Evolutionary conservation across 2,113 vertebrate genomes (phyloP), one percentile per base, ranked within the genome.

Genomic region (Antechinus flavipes): DNA sequence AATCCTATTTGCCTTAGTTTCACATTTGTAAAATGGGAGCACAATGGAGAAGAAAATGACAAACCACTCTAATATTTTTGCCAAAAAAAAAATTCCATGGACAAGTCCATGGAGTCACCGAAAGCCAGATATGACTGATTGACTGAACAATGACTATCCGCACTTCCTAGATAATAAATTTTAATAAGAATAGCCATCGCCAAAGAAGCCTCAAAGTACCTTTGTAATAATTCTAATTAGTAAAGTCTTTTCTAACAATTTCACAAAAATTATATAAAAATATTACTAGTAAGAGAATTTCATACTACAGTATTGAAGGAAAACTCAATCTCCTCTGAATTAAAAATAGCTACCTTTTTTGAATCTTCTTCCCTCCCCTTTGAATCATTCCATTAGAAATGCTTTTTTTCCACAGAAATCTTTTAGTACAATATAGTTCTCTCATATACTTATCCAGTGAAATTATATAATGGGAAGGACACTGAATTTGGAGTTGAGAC

Each of bases 251-350:
- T 93, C 35, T 50, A 90, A 50, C 53, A 47, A 1, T 94, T 96
- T 92, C 68, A 11, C 42, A 58, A 96, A 90, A 49, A 93, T 54
- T 16, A 27, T 54, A 25, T 76, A 42, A 94, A 93, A 94, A 95
- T 49, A 50, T 92, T 84, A 84, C 27, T 89, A 76, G 47, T 47
- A 30, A 89, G 42, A 61, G 35, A 53, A 76, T 76, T 89, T 7
- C 54, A 24, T 84, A 30, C 26, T 90, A 68, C 12, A n/a, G 0
- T 68, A n/a, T 61, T 95, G 96, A 96, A 93, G 92, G 94, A 93
- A 95, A 97, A 89, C 94, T 90, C 14, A 84, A n/a, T 9, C 25
- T 92, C 91, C 89, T 93, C 93, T 94, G 55, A 94, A 94, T 96
- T 54, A 92, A 76, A 76, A 76, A n/a, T 76, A 76, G 35, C 61